These are phyloP conservation scores for Drosophila virilis DNA, from an alignment of 1,140 invertebrate species.

Conservation along the genomic window DNA sequence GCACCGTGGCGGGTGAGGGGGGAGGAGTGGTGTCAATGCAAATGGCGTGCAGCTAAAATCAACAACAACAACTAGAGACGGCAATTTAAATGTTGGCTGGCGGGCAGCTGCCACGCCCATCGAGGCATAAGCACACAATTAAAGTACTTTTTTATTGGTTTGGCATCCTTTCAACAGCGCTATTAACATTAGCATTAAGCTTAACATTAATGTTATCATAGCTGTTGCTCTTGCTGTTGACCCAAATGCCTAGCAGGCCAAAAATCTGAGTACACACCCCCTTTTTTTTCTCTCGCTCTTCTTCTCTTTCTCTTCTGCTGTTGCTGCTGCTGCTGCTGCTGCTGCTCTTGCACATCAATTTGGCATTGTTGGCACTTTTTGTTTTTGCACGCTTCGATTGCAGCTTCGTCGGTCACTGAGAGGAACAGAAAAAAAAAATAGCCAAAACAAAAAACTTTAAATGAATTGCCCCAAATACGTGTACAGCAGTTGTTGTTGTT, in stretches of 20 bases:
- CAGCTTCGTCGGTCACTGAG: conserved; percentile 62
- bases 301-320: conserved; percentile 18
- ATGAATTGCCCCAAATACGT: conserved; percentile 79
- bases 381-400: conserved; percentile 72
- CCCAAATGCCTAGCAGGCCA: conserved; percentile 49
- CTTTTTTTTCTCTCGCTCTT: conserved; percentile 17
- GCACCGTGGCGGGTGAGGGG: background rate
- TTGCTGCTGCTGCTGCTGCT: background rate
- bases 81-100: background rate
- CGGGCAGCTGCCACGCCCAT: conserved; percentile 14
- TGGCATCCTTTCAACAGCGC: conserved; percentile 36
- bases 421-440: conserved; percentile 21
- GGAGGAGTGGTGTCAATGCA: background rate
- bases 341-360: conserved; percentile 40
- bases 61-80: background rate
- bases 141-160: conserved; percentile 5
- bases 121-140: conserved; percentile 3
- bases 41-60: conserved; percentile 4
- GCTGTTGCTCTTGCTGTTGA: conserved; percentile 20
- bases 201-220: conserved; percentile 10
- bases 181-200: conserved; percentile 22
- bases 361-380: conserved; percentile 26
- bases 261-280: conserved; percentile 42
- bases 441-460: conserved; percentile 59
- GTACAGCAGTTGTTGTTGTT: conserved; percentile 34